Percentiles rank a stretch among this genome's conserved stretches.
phyloP scores from a whole-genome alignment of 2,888 invertebrate genomes.

The Nebria brevicollis region DNA sequence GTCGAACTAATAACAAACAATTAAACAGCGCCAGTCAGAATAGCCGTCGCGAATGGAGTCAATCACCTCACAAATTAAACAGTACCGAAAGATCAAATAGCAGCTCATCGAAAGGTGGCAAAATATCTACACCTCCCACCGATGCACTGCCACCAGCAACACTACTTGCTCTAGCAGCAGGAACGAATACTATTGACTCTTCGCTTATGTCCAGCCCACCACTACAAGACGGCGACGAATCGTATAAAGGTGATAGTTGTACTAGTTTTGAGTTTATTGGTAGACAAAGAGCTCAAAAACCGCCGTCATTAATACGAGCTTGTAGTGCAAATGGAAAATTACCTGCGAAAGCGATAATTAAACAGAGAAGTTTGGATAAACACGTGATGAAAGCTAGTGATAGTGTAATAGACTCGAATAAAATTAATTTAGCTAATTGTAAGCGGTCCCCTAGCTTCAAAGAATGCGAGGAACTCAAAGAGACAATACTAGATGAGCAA shows the following conservation, averaged over 20 bases:
- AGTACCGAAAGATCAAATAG: slow-evolving; percentile 42
- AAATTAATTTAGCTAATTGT: slow-evolving; percentile 53
- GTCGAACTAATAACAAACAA: slow-evolving; percentile 27
- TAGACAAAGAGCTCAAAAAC: slow-evolving; percentile 62
- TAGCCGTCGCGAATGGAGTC: slow-evolving; percentile 43
- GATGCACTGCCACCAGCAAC: slow-evolving; percentile 67
- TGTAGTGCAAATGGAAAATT: slow-evolving; percentile 57
- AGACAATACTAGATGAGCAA: slow-evolving; percentile 59
- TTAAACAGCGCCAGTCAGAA: slow-evolving; percentile 29
- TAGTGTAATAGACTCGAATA: slow-evolving; percentile 61
- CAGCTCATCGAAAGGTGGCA: slow-evolving; percentile 47
- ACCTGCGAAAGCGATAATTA: slow-evolving; percentile 49
- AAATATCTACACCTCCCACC: slow-evolving; percentile 56
- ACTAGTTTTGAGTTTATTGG: slow-evolving; percentile 72
- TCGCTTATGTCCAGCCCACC: slow-evolving; percentile 65
- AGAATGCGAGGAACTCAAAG: slow-evolving; percentile 61
- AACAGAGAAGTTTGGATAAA: slow-evolving; percentile 59
- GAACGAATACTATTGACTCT: slow-evolving; percentile 64
- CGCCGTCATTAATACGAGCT: slow-evolving; percentile 55
- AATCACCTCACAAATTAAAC: slow-evolving; percentile 43
- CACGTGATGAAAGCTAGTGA: slow-evolving; percentile 55
- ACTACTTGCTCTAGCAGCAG: slow-evolving; percentile 64
- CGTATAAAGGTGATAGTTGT: slow-evolving; percentile 71
- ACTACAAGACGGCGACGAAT: slow-evolving; percentile 72
- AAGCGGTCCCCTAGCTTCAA: slow-evolving; percentile 63